Conservation (phyloP, 2,113 vertebrate species). For the Eolophus roseicapilla region DNA sequence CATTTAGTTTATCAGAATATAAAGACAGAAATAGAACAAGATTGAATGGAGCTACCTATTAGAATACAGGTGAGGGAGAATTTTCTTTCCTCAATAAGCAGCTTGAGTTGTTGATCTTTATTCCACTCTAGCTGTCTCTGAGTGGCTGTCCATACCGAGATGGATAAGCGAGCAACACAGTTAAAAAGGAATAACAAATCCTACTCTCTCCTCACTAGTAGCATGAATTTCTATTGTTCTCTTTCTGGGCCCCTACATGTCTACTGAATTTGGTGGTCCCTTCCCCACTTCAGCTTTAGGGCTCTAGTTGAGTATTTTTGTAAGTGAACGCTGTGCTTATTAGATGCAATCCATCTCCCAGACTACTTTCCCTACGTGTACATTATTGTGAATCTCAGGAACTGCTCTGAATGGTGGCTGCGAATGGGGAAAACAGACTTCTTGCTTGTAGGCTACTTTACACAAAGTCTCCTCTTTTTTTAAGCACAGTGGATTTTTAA, state of each 20-base stretch:
- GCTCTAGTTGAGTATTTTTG: background rate
- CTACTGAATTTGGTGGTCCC: background rate
- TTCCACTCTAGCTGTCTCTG: background rate
- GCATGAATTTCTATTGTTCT: background rate
- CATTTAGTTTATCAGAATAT: background rate
- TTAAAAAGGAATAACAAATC: background rate
- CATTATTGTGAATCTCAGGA: background rate
- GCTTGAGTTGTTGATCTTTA: background rate
- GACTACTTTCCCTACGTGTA: background rate
- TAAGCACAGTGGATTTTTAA: background rate
- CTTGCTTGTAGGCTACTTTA: background rate
- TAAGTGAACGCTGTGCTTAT: background rate
- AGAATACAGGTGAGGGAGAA: background rate
- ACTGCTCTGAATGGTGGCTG: background rate
- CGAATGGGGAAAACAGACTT: slow-evolving; percentile 6
- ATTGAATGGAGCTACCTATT: background rate
- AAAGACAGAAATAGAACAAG: background rate
- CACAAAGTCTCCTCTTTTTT: background rate
- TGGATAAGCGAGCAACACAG: background rate
- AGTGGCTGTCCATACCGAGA: background rate
- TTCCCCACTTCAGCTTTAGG: background rate
- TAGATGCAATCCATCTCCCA: background rate
- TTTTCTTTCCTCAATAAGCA: background rate
- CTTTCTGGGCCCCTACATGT: background rate
- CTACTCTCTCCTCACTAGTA: background rate